Conservation (phyloP, 2,113 vertebrate species). For the Gambusia affinis region DNA sequence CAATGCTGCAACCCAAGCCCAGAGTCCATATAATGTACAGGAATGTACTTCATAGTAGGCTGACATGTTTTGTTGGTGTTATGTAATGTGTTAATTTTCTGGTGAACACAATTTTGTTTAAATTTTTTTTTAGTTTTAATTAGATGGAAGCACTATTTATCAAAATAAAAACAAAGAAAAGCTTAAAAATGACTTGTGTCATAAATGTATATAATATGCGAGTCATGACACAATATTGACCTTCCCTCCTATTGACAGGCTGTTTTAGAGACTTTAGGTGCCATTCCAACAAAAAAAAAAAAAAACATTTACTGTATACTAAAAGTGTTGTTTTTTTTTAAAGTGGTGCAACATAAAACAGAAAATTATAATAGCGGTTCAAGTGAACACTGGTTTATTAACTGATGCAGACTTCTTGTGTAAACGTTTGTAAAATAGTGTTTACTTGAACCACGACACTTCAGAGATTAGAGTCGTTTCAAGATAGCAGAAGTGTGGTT, state of each 20-base stretch:
- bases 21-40: no score
- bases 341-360: not conserved
- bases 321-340: not conserved
- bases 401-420: not conserved
- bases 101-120: not conserved
- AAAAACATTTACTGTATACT: not conserved
- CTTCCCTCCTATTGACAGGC: not conserved
- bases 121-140: not conserved
- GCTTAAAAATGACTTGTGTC: not conserved
- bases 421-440: conserved; percentile 1
- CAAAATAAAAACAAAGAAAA: not conserved
- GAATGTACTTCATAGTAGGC: not conserved
- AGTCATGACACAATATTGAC: not conserved
- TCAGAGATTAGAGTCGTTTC: not conserved
- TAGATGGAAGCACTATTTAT: not conserved
- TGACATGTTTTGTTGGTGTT: no score
- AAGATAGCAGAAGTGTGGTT: not conserved
- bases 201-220: not conserved
- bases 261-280: not conserved
- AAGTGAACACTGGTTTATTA: not conserved
- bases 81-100: not conserved
- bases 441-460: not conserved
- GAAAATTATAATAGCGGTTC: not conserved
- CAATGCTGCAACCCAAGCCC: no score
- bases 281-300: not conserved